These are phyloP conservation scores for Metacarcinus magister DNA, from an alignment of 2,888 invertebrate genomes.

Conservation along the genomic window DNA sequence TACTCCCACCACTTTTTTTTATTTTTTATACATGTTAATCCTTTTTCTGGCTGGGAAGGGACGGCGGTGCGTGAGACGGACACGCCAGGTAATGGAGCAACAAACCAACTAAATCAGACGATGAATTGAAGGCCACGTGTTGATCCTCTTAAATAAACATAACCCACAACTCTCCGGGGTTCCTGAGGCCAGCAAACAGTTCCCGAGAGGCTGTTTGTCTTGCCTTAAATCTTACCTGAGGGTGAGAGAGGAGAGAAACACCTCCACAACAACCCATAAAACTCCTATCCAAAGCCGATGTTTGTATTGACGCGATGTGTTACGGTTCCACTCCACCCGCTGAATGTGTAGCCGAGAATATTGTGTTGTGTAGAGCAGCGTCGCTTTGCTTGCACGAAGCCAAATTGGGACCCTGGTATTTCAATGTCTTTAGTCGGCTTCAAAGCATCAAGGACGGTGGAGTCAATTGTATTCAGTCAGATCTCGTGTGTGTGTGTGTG, in stretches of 20 bases:
- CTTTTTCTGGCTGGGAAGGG: neutral
- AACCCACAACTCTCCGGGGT: neutral
- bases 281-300: neutral
- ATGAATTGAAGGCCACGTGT: slow-evolving; percentile 4
- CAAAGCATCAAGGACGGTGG: no score
- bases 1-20: no score
- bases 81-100: neutral
- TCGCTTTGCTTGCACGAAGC: no score
- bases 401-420: no score
- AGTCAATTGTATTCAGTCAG: no score
- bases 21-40: no score
- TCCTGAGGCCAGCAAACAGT: neutral
- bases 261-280: slow-evolving; percentile 27
- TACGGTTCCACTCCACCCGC: neutral
- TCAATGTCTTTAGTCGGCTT: no score
- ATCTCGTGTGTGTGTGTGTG: no score
- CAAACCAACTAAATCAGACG: neutral
- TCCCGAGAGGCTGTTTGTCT: slow-evolving; percentile 29
- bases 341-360: no score
- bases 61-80: neutral
- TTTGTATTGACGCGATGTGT: slow-evolving; percentile 28
- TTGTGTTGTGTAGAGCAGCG: no score
- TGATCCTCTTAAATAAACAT: neutral
- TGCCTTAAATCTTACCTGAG: neutral
- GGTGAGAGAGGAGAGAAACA: neutral